These are phyloP conservation scores for Geopemphigus sp. DNA, from an alignment of 1,140 invertebrate genomes.

Conservation along the genomic window DNA sequence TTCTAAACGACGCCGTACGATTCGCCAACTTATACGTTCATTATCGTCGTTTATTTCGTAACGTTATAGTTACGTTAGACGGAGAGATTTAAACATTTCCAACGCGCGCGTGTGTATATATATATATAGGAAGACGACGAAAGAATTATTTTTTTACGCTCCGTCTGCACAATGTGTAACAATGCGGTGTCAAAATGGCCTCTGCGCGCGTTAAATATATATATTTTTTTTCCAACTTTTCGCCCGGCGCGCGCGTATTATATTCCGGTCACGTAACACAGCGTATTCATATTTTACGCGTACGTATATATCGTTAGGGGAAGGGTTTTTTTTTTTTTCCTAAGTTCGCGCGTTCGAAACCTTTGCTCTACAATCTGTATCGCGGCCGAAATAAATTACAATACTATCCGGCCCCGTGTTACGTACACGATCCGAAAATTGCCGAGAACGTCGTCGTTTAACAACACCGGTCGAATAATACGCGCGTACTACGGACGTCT, in stretches of 20 bases:
- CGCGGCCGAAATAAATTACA: no score
- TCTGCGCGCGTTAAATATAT: no score
- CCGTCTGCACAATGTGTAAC: not conserved
- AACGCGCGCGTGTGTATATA: not conserved
- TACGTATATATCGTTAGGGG: not conserved
- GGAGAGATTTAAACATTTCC: no score
- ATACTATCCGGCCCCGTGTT: no score
- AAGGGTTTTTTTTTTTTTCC: not conserved
- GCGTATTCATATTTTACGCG: constrained; percentile 37
- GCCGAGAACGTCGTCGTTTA: no score
- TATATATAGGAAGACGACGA: not conserved
- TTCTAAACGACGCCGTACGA: no score
- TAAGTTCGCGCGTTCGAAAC: not conserved
- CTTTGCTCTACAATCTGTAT: constrained; percentile 5
- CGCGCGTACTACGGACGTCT: no score
- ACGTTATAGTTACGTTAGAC: not conserved
- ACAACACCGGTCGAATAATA: no score
- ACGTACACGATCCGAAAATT: no score
- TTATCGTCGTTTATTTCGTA: no score
- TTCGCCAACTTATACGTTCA: no score
- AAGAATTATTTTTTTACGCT: not conserved
- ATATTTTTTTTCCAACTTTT: not conserved
- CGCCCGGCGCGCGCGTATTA: not conserved
- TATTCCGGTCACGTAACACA: constrained; percentile 11
- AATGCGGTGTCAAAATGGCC: not conserved